Evolutionary conservation across 2,888 invertebrate species (phyloP).

Genomic region (Drosophila robusta): DNA sequence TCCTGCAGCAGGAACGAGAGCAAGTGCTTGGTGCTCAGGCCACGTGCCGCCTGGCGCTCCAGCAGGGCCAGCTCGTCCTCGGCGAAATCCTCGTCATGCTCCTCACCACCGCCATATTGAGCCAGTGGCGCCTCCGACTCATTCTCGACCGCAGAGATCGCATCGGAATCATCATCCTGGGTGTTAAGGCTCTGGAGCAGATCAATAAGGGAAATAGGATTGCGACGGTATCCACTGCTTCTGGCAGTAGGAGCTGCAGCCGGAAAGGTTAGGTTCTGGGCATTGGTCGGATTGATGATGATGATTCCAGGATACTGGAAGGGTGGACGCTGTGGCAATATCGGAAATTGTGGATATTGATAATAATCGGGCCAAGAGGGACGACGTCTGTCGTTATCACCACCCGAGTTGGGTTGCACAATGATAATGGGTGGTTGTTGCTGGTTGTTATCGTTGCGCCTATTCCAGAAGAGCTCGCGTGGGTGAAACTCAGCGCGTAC

Average conservation of each 20-base stretch:
- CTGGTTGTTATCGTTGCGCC: constrained; percentile 13
- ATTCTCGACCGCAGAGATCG: constrained; percentile 22
- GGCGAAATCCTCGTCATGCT: constrained; percentile 28
- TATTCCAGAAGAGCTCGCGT: constrained; percentile 50
- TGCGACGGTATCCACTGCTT: constrained; percentile 8
- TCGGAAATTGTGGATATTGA: constrained; percentile 8
- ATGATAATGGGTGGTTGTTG: constrained; percentile 49
- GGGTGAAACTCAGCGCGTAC: constrained; percentile 39
- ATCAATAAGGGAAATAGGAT: constrained; percentile 34
- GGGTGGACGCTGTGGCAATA: constrained; percentile 16
- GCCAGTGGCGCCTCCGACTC: constrained; percentile 3
- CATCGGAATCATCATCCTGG: constrained; percentile 49
- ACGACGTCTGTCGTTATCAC: constrained; percentile 27
- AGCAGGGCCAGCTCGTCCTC: constrained; percentile 55
- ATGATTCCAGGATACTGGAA: constrained; percentile 21
- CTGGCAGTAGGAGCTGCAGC: not conserved
- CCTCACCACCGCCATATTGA: constrained; percentile 26
- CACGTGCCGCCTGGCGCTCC: constrained; percentile 62
- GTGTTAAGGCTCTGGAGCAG: constrained; percentile 31
- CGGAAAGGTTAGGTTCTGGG: constrained; percentile 16
- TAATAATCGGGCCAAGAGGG: constrained; percentile 29
- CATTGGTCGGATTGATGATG: constrained; percentile 59
- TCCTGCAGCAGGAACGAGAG: constrained; percentile 57
- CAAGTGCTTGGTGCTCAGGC: constrained; percentile 49
- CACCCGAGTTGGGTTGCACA: constrained; percentile 21